Evolutionary conservation across 2,113 vertebrate genomes (phyloP).

Genomic region (Excalfactoria chinensis): DNA sequence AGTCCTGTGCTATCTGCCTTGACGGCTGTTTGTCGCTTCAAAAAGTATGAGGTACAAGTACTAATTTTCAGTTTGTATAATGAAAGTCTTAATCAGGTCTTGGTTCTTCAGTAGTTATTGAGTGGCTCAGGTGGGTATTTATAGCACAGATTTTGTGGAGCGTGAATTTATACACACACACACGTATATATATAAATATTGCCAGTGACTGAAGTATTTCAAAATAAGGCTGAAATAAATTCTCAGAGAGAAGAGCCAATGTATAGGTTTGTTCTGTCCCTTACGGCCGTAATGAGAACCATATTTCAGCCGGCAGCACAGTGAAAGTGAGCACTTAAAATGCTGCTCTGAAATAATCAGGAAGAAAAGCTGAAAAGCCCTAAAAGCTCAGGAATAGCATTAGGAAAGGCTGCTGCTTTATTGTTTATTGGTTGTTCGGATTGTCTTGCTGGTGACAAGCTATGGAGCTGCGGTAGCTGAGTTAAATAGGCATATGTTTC

Average conservation of each 20-base stretch:
- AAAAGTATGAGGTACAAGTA: background rate
- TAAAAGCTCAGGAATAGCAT: background rate
- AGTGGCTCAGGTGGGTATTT: background rate
- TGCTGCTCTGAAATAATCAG: background rate
- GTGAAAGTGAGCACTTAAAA: background rate
- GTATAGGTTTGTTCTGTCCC: background rate
- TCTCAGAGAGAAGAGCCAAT: background rate
- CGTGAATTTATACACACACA: background rate
- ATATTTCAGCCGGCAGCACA: background rate
- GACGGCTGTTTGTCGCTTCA: accelerated
- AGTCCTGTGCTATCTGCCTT: accelerated
- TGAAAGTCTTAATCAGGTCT: background rate
- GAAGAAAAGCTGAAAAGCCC: background rate
- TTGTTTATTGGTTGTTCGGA: background rate
- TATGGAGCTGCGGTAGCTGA: background rate
- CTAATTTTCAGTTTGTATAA: background rate
- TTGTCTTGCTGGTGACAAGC: background rate
- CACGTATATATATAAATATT: background rate
- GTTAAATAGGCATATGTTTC: background rate
- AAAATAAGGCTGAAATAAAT: background rate
- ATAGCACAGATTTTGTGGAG: background rate
- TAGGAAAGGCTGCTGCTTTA: background rate
- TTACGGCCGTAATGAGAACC: background rate
- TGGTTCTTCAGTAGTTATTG: background rate
- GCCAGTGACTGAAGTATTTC: background rate